Evolutionary conservation across 2,888 invertebrate species (phyloP).

Genomic region (Invenusta paracnida): DNA sequence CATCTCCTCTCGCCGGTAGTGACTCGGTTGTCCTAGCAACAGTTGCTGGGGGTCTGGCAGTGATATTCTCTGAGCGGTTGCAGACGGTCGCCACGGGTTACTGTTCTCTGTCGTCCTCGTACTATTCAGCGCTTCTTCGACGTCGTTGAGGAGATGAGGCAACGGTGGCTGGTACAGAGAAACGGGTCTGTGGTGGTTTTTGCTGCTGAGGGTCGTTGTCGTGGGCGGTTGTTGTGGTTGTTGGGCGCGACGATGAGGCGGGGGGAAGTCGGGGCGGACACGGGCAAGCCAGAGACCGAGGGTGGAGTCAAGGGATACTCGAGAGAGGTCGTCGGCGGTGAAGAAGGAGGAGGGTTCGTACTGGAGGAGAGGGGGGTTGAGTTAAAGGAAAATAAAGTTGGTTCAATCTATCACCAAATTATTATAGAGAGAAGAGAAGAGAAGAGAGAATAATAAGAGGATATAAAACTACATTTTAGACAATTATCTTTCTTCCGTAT

Average conservation of each 20-base stretch:
- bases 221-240: background rate
- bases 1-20: too few relatives aligned
- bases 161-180: background rate
- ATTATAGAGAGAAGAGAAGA: too few relatives aligned
- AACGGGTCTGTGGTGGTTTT: too few relatives aligned
- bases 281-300: background rate
- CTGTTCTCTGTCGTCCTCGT: background rate
- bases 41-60: background rate
- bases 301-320: background rate
- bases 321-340: conserved; percentile 11
- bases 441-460: too few relatives aligned
- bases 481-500: too few relatives aligned
- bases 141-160: background rate
- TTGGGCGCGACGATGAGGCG: background rate
- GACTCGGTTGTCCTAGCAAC: background rate
- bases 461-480: too few relatives aligned
- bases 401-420: too few relatives aligned
- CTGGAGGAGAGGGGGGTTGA: background rate
- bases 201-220: background rate
- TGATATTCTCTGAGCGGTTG: background rate
- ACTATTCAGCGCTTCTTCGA: background rate
- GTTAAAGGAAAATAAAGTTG: too few relatives aligned
- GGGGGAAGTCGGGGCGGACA: background rate
- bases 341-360: background rate
- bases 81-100: background rate